Conservation (phyloP, 2,888 invertebrate genomes). For the Philereme vetulata region DNA sequence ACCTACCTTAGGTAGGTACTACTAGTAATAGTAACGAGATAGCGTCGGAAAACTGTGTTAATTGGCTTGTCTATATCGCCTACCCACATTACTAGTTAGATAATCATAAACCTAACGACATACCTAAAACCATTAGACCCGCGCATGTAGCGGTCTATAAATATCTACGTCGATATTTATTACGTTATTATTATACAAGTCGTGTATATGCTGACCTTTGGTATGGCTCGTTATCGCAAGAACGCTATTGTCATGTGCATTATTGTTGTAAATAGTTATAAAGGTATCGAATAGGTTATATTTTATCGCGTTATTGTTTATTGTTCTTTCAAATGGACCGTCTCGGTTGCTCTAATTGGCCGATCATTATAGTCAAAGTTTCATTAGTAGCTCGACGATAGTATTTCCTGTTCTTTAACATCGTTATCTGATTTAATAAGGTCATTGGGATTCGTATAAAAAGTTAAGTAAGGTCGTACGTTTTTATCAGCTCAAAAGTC, state of each 20-base stretch:
- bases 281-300: conserved; percentile 51
- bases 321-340: conserved; percentile 52
- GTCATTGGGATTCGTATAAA: conserved; percentile 33
- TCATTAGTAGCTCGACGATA: conserved; percentile 40
- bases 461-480: conserved; percentile 28
- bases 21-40: conserved; percentile 30
- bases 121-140: conserved; percentile 40
- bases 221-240: conserved; percentile 54
- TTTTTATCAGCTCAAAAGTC: conserved; percentile 27
- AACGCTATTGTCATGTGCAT: conserved; percentile 50
- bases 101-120: conserved; percentile 42
- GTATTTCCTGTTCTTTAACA: conserved; percentile 31
- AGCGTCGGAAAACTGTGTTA: conserved; percentile 47
- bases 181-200: conserved; percentile 43
- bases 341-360: conserved; percentile 46
- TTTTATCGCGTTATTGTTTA: conserved; percentile 62
- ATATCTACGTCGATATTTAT: conserved; percentile 46
- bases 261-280: conserved; percentile 54
- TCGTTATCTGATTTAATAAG: conserved; percentile 26
- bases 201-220: conserved; percentile 55
- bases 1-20: no score
- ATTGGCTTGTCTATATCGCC: conserved; percentile 42
- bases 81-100: conserved; percentile 41
- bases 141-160: conserved; percentile 39
- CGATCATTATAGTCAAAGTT: conserved; percentile 42